Percentiles rank a stretch among this genome's conserved stretches.
These are phyloP conservation scores for Drosophila elegans DNA, from an alignment of 1,140 invertebrate species.

Conservation along the genomic window DNA sequence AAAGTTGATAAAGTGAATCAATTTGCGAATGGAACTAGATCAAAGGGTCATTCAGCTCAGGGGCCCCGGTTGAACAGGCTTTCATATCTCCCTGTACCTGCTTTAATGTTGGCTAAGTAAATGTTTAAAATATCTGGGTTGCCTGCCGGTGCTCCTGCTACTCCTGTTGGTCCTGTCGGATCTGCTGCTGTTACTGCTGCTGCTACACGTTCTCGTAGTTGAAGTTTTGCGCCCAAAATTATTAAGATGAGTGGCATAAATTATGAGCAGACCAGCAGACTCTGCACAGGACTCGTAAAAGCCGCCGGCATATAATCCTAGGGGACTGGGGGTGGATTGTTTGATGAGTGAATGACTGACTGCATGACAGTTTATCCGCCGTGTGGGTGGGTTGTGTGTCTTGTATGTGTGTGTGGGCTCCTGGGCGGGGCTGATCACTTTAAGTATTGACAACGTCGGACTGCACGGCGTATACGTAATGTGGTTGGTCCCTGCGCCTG, in stretches of 20 bases:
- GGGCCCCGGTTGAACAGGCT: slow-evolving; percentile 13
- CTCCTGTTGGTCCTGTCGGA: slow-evolving; percentile 14
- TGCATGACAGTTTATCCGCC: slow-evolving; percentile 66
- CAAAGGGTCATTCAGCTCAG: slow-evolving; percentile 38
- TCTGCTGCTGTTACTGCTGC: neutral
- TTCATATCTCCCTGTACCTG: slow-evolving; percentile 5
- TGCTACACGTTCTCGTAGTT: slow-evolving; percentile 54
- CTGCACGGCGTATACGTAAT: slow-evolving; percentile 58
- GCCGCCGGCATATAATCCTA: slow-evolving; percentile 73
- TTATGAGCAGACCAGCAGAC: slow-evolving; percentile 61
- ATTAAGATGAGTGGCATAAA: slow-evolving; percentile 84
- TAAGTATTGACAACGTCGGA: slow-evolving; percentile 75
- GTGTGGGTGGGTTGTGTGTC: slow-evolving; percentile 2
- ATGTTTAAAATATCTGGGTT: slow-evolving; percentile 76
- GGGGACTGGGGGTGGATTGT: slow-evolving; percentile 53
- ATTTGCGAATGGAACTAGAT: slow-evolving; percentile 54
- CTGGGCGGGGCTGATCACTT: slow-evolving; percentile 64
- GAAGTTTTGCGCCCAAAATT: slow-evolving; percentile 79
- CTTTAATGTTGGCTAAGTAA: slow-evolving; percentile 71
- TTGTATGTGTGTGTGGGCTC: slow-evolving; percentile 25
- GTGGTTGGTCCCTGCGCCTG: slow-evolving; percentile 8
- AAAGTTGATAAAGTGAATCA: slow-evolving; percentile 35
- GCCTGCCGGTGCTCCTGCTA: slow-evolving; percentile 38
- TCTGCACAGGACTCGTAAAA: slow-evolving; percentile 62
- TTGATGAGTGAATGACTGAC: slow-evolving; percentile 82